phyloP scores from a whole-genome alignment of 2,888 invertebrate genomes.

The Tillus elongatus region DNA sequence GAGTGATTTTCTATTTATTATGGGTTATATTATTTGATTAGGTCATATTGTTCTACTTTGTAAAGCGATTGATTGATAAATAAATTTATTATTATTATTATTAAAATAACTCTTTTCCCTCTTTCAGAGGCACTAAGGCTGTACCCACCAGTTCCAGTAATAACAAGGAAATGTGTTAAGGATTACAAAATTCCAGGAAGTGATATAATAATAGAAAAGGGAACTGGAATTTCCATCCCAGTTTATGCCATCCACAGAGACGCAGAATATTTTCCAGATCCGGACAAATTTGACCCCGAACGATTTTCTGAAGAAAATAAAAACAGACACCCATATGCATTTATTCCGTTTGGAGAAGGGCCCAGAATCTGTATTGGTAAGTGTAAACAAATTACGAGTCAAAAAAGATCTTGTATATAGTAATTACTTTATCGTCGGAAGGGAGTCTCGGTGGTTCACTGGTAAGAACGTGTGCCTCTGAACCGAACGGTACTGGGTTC shows the following conservation, averaged over 20 bases:
- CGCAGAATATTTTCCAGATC: slow-evolving; percentile 3
- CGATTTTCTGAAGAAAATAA: not conserved
- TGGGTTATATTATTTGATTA: no score
- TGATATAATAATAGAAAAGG: slow-evolving; percentile 9
- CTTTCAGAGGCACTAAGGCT: slow-evolving; percentile 13
- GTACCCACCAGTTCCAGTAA: slow-evolving; percentile 10
- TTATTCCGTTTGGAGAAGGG: not conserved
- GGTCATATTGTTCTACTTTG: no score
- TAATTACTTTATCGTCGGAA: no score
- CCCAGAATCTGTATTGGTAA: slow-evolving; percentile 1
- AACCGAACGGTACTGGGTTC: no score
- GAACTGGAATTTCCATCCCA: slow-evolving; percentile 9
- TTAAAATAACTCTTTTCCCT: no score
- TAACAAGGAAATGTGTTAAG: slow-evolving; percentile 12
- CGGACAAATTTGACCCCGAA: slow-evolving; percentile 3
- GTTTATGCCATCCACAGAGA: slow-evolving; percentile 11
- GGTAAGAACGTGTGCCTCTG: no score
- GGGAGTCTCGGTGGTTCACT: no score
- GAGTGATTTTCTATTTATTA: no score
- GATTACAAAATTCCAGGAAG: slow-evolving; percentile 10
- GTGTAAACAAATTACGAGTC: not conserved
- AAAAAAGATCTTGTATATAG: not conserved
- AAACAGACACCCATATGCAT: not conserved
- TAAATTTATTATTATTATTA: no score
- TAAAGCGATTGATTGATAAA: no score